Evolutionary conservation across 2,888 invertebrate species (phyloP), one percentile per base, ranked within the genome.

Genomic region (Mythimna impura): DNA sequence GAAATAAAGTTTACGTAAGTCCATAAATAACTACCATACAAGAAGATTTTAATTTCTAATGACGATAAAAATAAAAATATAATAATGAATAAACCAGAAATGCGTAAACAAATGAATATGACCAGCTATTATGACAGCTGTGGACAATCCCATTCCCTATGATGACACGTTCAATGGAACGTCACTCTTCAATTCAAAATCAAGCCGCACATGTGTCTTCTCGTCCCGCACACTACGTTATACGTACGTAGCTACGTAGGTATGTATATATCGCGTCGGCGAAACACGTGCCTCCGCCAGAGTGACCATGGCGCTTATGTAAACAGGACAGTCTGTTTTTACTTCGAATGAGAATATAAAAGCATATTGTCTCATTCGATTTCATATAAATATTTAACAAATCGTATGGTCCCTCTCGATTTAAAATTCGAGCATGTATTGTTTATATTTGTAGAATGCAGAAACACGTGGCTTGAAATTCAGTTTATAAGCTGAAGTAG

Each of bases 211-310:
- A 50, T 55, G 55, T 57, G 65, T 71, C 55, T 63, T 64, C 52
- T 69, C 58, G 57, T 65, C 9, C 52, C 25, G 30, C 55, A 61
- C 34, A 66, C 55, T 52, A 47, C 60, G n/a, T 10, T 78, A 60
- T 62, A 62, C 22, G 12, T 76, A 66, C 17, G 34, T 63, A 66
- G 54, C 2, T 30, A 30, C 20, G 20, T 75, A 66, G 40, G 36
- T 63, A 66, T 69, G 60, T 43, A 20, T 50, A 50, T 52, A 66
- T 43, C 68, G 64, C 65, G 71, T 73, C 73, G 77, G 55, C 58
- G 77, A 76, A 72, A 84, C 81, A 81, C 81, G 81, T 81, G 81
- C 76, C 83, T 54, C 64, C 22, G 50, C 25, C 64, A 79, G 50
- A 30, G 80, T 66, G 76, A 75, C 80, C 83, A 81, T 71, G 67